These are phyloP conservation scores for Cynocephalus volans DNA, from an alignment of 2,113 vertebrate species.

Conservation along the genomic window DNA sequence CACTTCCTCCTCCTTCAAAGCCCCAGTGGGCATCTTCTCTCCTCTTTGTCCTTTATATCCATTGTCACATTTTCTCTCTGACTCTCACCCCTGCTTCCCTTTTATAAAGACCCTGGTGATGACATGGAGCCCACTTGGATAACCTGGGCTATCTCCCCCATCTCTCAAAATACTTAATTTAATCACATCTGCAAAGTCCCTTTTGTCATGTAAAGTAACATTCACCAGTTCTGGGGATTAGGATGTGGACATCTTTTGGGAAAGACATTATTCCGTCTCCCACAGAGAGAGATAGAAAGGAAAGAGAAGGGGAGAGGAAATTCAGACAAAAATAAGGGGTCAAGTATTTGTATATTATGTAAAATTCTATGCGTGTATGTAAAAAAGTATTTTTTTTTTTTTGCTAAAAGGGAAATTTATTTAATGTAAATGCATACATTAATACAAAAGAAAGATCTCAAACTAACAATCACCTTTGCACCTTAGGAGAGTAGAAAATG, in stretches of 20 bases:
- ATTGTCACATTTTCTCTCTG: background rate
- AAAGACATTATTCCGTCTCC: background rate
- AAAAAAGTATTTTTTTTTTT: background rate
- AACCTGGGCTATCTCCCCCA: too few relatives aligned
- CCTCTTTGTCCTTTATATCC: background rate
- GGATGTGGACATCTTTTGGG: background rate
- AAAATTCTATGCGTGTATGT: background rate
- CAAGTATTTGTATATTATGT: accelerated
- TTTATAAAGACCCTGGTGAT: background rate
- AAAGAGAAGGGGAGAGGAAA: background rate
- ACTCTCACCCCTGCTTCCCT: background rate
- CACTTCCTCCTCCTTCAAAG: background rate
- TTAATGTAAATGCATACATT: too few relatives aligned
- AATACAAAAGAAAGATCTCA: too few relatives aligned
- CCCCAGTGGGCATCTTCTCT: background rate
- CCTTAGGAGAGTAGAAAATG: too few relatives aligned
- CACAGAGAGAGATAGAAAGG: background rate
- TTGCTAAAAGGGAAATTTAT: too few relatives aligned
- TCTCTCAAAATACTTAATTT: too few relatives aligned
- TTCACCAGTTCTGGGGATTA: background rate
- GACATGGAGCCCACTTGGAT: background rate
- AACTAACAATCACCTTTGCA: too few relatives aligned
- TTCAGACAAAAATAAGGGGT: accelerated
- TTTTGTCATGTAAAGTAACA: background rate
- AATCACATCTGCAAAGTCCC: background rate